phyloP scores from a whole-genome alignment of 23 tunicate genomes.

The Trididemnum nubilum region DNA sequence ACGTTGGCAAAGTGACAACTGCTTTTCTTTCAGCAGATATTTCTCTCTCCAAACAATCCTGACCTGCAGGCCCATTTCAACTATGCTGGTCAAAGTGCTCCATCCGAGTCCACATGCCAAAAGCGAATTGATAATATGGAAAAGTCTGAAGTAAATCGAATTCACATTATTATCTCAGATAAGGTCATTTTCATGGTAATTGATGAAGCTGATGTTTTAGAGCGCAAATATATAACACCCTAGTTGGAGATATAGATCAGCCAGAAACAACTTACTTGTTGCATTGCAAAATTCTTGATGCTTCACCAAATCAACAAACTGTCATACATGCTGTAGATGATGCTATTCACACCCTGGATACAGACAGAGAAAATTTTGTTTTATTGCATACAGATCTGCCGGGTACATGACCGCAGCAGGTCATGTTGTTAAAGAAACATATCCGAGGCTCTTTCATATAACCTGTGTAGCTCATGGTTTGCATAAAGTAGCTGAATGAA shows the following conservation, averaged over 20 bases:
- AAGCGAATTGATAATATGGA: slow-evolving; percentile 31
- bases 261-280: slow-evolving; percentile 40
- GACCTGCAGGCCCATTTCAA: slow-evolving; percentile 31
- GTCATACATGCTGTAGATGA: slow-evolving; percentile 44
- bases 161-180: slow-evolving; percentile 13
- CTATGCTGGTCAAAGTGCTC: slow-evolving; percentile 21
- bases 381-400: slow-evolving; percentile 36
- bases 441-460: slow-evolving; percentile 36
- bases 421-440: slow-evolving; percentile 40
- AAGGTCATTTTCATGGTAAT: slow-evolving; percentile 43
- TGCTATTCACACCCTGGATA: slow-evolving; percentile 38
- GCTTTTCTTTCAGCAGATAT: slow-evolving; percentile 39
- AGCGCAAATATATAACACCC: slow-evolving; percentile 36
- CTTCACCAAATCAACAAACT: slow-evolving; percentile 46
- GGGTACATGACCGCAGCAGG: slow-evolving; percentile 47
- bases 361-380: slow-evolving; percentile 46
- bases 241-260: slow-evolving; percentile 34
- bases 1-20: slow-evolving; percentile 35
- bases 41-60: slow-evolving; percentile 33
- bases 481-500: slow-evolving; percentile 41
- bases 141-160: slow-evolving; percentile 29
- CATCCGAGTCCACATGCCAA: slow-evolving; percentile 35
- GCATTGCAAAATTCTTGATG: slow-evolving; percentile 32
- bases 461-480: slow-evolving; percentile 40
- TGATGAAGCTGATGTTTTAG: slow-evolving; percentile 43